These are phyloP conservation scores for Caenorhabditis plicata DNA, from an alignment of 2,888 invertebrate genomes.

Conservation along the genomic window DNA sequence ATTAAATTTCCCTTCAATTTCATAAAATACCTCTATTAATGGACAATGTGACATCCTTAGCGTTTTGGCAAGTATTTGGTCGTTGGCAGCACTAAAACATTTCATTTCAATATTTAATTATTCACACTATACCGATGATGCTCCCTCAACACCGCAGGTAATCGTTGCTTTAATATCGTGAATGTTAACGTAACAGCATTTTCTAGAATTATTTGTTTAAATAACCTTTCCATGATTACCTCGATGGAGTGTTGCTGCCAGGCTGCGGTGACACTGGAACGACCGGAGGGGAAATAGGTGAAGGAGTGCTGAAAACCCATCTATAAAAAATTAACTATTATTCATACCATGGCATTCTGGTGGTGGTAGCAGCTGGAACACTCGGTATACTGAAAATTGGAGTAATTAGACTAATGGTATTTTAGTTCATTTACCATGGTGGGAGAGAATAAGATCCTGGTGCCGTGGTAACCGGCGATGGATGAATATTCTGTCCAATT, in stretches of 20 bases:
- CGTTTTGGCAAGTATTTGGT: no score
- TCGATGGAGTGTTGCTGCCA: not conserved
- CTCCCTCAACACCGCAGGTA: constrained; percentile 8
- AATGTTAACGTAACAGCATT: constrained; percentile 19
- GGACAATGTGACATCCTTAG: no score
- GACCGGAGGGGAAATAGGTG: not conserved
- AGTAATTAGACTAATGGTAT: not conserved
- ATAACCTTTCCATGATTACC: not conserved
- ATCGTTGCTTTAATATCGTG: constrained; percentile 10
- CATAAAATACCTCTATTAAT: no score
- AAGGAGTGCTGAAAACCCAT: constrained; percentile 1
- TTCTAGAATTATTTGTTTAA: constrained; percentile 3
- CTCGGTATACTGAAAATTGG: not conserved
- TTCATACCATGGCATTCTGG: constrained; percentile 12
- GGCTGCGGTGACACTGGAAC: not conserved
- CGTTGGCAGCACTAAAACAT: no score
- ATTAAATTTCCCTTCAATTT: no score
- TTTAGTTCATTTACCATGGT: constrained; percentile 1
- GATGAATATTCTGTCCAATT: not conserved
- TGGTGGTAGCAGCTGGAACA: not conserved
- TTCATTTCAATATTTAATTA: no score
- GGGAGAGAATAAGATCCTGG: not conserved
- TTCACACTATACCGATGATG: no score
- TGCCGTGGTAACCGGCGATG: not conserved
- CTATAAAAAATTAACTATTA: not conserved